Evolutionary conservation across 92 coral and sea anemone species (phyloP), one percentile per base, ranked within the genome.

Genomic region (Palythoa caribaeorum): DNA sequence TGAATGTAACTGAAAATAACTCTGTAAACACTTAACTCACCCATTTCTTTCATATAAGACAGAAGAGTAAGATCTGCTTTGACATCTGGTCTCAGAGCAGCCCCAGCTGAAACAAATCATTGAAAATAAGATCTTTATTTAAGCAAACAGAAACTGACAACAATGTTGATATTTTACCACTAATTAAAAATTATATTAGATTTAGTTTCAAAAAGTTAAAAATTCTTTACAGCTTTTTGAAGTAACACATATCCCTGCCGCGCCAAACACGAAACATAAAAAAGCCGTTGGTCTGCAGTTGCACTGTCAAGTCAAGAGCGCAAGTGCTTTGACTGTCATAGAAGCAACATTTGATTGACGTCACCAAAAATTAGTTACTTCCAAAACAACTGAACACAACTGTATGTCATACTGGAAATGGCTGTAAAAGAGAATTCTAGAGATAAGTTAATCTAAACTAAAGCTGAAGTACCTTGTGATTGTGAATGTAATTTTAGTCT

Each of bases 21-120:
- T 11, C 2, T 2, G 14, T 11, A 11, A 55, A 55, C 11, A 55
- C 11, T 13, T 44, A 15, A 73, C 90, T 37, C 92, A 95, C 98
- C 99, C 98, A 96, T 93, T 89, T 96, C 99, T 75, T 94, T 91
- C 99, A 96, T 95, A 79, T 96, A 96, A 15, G 99, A 96, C 17
- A 96, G 88, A 66, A 96, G 88, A 20, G 99, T 96, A 20, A 96
- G 92, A 54, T 96, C 98, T 39, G 97, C 95, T 37, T 95, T 96
- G 69, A 84, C 47, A 55, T 91, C 94, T 85, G 93, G 95, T 88
- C 93, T 96, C 88, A 96, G 91, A 83, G 92, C 83, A 84, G 95
- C 95, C 53, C 87, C 88, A 38, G 91, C 98, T 95, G 73, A 84
- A 73, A 59, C 1, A 35, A 70, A 63, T 4, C 4, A 4, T 35